Evolutionary conservation across 2,797 vertebrate species (phyloP).

Genomic region (Sebastolobus altivelis): DNA sequence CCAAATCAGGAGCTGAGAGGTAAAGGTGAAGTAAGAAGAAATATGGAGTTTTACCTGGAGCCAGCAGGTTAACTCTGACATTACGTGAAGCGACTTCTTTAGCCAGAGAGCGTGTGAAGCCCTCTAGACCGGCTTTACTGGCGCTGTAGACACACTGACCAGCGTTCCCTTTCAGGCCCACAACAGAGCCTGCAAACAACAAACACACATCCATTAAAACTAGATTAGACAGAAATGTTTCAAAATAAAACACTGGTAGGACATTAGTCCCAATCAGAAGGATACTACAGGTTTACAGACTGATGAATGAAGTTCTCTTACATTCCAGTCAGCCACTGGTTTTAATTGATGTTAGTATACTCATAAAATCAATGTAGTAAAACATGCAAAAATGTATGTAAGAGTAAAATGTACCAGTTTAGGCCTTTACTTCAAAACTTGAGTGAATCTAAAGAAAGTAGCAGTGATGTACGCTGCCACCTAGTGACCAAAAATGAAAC

Average conservation of each 20-base stretch:
- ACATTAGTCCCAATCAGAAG: too few relatives aligned
- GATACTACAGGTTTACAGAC: too few relatives aligned
- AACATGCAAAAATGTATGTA: neutral
- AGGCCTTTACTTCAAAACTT: neutral
- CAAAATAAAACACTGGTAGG: neutral
- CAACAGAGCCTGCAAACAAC: conserved; percentile 87
- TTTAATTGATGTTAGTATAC: neutral
- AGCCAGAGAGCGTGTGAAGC: conserved; percentile 94
- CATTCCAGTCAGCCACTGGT: too few relatives aligned
- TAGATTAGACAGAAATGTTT: neutral
- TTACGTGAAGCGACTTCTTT: conserved; percentile 94
- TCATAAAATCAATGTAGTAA: neutral
- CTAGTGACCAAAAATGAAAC: conserved; percentile 61
- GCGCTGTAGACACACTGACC: conserved; percentile 93
- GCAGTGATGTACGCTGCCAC: conserved; percentile 38
- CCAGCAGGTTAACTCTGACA: conserved; percentile 92
- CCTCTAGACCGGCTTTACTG: conserved; percentile 93
- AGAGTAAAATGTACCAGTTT: neutral
- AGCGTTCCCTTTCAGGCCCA: conserved; percentile 91
- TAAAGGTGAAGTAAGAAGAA: neutral
- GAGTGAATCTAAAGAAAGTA: neutral
- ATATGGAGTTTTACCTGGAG: conserved; percentile 86
- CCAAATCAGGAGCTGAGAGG: neutral
- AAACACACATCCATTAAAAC: conserved; percentile 10
- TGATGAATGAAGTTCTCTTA: too few relatives aligned